Evolutionary conservation across 1,140 invertebrate genomes (phyloP).

Genomic region (Ectropis grisescens): DNA sequence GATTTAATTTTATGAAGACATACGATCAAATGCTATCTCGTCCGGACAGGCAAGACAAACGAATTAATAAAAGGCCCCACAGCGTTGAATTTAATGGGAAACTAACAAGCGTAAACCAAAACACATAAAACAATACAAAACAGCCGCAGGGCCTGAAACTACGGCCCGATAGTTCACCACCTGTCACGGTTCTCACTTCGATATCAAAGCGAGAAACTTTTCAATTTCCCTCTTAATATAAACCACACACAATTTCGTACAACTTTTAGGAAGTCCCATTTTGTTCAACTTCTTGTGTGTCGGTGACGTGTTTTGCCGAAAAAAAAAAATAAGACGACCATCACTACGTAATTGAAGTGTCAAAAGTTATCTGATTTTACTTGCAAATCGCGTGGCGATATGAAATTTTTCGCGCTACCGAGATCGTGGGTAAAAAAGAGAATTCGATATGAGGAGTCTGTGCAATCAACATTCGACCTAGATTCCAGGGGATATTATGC

Average conservation of each 20-base stretch:
- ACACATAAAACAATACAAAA: constrained; percentile 26
- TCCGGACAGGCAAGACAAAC: constrained; percentile 17
- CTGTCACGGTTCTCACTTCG: constrained; percentile 23
- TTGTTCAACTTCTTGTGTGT: constrained; percentile 59
- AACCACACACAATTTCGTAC: constrained; percentile 16
- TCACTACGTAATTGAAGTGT: constrained; percentile 66
- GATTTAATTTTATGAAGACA: constrained; percentile 29
- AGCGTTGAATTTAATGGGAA: constrained; percentile 26
- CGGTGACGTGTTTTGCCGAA: constrained; percentile 39
- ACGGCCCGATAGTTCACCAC: constrained; percentile 21
- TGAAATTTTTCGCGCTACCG: constrained; percentile 59
- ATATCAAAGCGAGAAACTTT: constrained; percentile 41
- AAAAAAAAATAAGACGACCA: constrained; percentile 56
- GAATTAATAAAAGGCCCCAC: constrained; percentile 24
- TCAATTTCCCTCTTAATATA: constrained; percentile 43
- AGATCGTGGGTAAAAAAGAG: constrained; percentile 59
- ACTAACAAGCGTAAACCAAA: constrained; percentile 41
- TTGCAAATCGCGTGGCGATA: constrained; percentile 62
- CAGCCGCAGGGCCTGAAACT: constrained; percentile 6
- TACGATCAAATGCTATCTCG: constrained; percentile 17
- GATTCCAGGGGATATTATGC: constrained; percentile 46
- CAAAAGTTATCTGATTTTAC: constrained; percentile 69
- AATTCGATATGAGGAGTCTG: constrained; percentile 61
- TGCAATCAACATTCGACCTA: constrained; percentile 61
- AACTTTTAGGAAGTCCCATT: constrained; percentile 35